A percentile compares a stretch with the other conserved stretches of the same genome.
These are phyloP conservation scores for Leucoraja ocellata DNA, from an alignment of 2,797 vertebrate genomes.

Conservation along the genomic window DNA sequence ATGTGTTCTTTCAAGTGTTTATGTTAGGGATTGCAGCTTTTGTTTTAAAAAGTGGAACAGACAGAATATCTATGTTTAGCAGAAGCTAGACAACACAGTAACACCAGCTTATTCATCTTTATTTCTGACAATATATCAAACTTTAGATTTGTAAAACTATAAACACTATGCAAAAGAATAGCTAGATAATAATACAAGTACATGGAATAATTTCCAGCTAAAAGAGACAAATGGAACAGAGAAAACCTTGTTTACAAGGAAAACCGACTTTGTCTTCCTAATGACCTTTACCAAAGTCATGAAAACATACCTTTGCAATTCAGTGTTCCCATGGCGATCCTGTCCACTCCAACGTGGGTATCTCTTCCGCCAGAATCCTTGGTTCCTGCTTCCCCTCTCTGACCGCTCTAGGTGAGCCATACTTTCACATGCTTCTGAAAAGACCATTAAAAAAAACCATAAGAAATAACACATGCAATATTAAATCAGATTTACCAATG, in stretches of 20 bases:
- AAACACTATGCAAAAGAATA: background rate
- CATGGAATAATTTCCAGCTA: background rate
- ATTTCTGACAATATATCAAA: background rate
- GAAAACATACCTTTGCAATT: slow-evolving; percentile 41
- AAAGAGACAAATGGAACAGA: background rate
- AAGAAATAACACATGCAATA: background rate
- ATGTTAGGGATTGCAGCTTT: background rate
- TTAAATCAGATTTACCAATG: background rate
- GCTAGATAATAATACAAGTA: background rate
- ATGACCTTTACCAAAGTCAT: background rate
- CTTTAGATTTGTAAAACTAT: background rate
- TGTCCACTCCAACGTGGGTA: slow-evolving; percentile 71
- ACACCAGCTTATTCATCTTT: background rate
- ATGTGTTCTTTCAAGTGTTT: background rate
- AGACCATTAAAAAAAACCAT: slow-evolving; percentile 40
- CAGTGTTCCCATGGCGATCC: slow-evolving; percentile 62
- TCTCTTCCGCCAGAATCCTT: slow-evolving; percentile 76
- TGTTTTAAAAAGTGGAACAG: background rate
- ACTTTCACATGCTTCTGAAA: slow-evolving; percentile 63
- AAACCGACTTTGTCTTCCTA: background rate
- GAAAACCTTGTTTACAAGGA: background rate
- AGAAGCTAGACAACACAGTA: background rate
- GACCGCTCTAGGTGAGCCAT: slow-evolving; percentile 64
- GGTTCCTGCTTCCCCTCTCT: slow-evolving; percentile 60
- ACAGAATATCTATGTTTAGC: background rate